Evolutionary conservation across 1,140 invertebrate species (phyloP).

Genomic region (Ericerus pela): DNA sequence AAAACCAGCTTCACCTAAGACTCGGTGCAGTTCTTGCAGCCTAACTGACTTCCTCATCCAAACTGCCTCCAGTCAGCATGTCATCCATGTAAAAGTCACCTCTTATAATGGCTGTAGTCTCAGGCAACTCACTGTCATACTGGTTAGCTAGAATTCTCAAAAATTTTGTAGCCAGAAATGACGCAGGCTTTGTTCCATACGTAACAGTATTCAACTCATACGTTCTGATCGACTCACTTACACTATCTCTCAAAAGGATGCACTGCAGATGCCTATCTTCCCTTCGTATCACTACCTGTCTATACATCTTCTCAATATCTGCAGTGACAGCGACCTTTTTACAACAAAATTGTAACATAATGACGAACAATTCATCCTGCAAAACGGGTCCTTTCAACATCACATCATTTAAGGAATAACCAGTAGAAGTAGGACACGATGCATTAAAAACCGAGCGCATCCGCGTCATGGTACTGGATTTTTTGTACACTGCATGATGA

Average conservation of each 20-base stretch:
- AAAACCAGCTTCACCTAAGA: too few relatives aligned
- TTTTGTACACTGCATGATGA: conserved; percentile 23
- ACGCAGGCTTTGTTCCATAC: conserved; percentile 19
- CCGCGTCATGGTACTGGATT: too few relatives aligned
- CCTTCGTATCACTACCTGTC: conserved; percentile 23
- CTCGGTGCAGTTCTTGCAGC: too few relatives aligned
- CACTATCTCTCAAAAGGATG: conserved; percentile 29
- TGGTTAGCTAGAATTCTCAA: too few relatives aligned
- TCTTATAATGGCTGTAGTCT: too few relatives aligned
- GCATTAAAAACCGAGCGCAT: conserved; percentile 25
- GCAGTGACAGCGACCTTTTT: conserved; percentile 20
- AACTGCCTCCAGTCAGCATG: too few relatives aligned
- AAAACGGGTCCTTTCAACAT: conserved; percentile 9
- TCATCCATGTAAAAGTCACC: too few relatives aligned
- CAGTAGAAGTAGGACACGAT: conserved; percentile 12
- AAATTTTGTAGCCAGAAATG: conserved; percentile 22
- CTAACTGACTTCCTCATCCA: too few relatives aligned
- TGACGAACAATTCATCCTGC: conserved; percentile 21
- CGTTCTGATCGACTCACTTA: conserved; percentile 16
- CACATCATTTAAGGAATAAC: conserved; percentile 14
- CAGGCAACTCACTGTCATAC: too few relatives aligned
- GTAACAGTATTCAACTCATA: conserved; percentile 21
- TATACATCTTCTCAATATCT: conserved; percentile 32
- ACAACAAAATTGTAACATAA: conserved; percentile 22
- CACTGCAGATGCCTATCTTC: conserved; percentile 25